Evolutionary conservation across 1,140 invertebrate species (phyloP).

Genomic region (Megathymus violae): DNA sequence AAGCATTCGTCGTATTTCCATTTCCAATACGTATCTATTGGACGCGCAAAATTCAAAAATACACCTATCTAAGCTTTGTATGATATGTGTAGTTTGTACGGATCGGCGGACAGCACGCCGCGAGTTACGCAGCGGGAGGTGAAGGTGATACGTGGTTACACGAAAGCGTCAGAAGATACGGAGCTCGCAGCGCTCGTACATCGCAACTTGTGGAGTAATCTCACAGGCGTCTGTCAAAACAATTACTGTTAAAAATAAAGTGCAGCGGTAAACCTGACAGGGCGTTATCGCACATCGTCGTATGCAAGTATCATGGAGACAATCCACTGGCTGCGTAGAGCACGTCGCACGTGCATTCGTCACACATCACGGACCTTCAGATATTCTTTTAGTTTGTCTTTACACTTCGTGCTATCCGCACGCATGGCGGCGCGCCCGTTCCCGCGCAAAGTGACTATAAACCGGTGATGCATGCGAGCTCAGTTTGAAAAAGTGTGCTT

Average conservation of each 20-base stretch:
- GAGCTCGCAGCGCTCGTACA: constrained; percentile 6
- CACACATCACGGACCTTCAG: constrained; percentile 70
- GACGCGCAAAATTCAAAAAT: too few species aligned
- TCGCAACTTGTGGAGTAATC: constrained; percentile 16
- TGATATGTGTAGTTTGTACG: background rate
- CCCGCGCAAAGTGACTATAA: constrained; percentile 54
- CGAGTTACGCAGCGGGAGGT: constrained; percentile 2
- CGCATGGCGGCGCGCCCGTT: constrained; percentile 56
- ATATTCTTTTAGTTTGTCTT: constrained; percentile 75
- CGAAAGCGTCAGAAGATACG: background rate
- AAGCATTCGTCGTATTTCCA: too few species aligned
- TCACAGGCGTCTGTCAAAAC: constrained; percentile 25
- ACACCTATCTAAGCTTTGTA: too few species aligned
- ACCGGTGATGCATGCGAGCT: constrained; percentile 44
- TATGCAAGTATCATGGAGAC: constrained; percentile 27
- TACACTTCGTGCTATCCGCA: constrained; percentile 64
- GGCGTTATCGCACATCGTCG: constrained; percentile 31
- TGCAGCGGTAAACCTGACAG: constrained; percentile 11
- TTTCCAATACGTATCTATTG: too few species aligned
- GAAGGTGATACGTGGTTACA: constrained; percentile 2
- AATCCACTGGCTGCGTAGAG: constrained; percentile 23
- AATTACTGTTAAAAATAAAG: constrained; percentile 28
- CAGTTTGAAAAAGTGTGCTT: constrained; percentile 28
- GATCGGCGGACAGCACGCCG: background rate
- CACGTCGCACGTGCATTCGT: constrained; percentile 68